phyloP scores from a whole-genome alignment of 2,113 vertebrate species.

The Leptosomus discolor region DNA sequence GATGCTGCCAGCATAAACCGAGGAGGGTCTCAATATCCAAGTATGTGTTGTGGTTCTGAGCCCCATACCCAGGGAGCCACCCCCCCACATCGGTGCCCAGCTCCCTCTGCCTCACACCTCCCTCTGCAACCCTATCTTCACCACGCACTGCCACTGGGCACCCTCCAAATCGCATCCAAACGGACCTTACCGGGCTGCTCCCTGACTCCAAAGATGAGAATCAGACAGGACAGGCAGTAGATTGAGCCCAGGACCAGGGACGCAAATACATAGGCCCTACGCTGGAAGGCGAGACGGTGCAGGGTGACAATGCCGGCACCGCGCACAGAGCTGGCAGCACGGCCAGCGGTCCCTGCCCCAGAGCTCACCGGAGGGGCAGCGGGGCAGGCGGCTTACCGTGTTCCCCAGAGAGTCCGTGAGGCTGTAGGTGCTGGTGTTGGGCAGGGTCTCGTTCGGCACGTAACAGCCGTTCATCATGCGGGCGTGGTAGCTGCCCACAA shows the following conservation, averaged over 20 bases:
- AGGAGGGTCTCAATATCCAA: neutral
- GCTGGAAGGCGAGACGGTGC: neutral
- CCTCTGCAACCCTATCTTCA: neutral
- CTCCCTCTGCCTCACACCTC: neutral
- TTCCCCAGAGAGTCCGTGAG: slow-evolving; percentile 24
- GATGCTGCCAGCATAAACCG: neutral
- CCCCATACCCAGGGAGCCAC: neutral
- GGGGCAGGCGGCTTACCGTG: slow-evolving; percentile 51
- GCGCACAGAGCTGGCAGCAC: neutral
- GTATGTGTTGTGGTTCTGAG: neutral
- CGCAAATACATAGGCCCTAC: slow-evolving; percentile 68
- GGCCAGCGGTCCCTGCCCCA: accelerated
- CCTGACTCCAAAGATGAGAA: slow-evolving; percentile 75
- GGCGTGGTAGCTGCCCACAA: slow-evolving; percentile 71
- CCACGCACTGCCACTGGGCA: neutral
- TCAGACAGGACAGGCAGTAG: slow-evolving; percentile 73
- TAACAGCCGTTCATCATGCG: slow-evolving; percentile 58
- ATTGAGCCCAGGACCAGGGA: slow-evolving; percentile 65
- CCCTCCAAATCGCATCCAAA: neutral
- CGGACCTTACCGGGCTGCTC: slow-evolving; percentile 69
- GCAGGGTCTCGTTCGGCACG: neutral
- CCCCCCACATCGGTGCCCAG: too few species aligned
- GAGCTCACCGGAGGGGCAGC: neutral
- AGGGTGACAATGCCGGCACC: neutral
- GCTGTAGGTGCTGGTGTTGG: neutral